Percentiles rank a stretch among this genome's conserved stretches.
These are phyloP conservation scores for Polymixis lichenea DNA, from an alignment of 2,888 invertebrate species.

Conservation along the genomic window DNA sequence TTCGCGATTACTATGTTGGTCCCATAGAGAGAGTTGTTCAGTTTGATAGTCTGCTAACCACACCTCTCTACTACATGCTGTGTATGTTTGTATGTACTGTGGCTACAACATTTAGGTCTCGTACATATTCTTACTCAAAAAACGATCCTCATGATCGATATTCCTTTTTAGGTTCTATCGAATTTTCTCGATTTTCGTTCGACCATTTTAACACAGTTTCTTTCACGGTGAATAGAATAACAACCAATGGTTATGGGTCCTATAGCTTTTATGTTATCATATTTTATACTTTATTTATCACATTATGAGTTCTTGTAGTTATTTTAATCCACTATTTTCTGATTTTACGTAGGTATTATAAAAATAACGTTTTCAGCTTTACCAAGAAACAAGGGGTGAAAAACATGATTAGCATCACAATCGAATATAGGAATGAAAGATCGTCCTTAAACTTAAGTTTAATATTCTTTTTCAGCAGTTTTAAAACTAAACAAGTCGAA, in stretches of 20 bases:
- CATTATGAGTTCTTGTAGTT: background rate
- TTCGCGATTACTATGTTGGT: background rate
- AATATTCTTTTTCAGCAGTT: background rate
- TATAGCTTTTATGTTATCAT: background rate
- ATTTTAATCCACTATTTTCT: background rate
- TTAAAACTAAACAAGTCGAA: background rate
- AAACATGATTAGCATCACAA: slow-evolving; percentile 6
- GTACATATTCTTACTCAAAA: background rate
- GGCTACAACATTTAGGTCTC: background rate
- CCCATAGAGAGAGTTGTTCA: background rate
- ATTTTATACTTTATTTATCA: background rate
- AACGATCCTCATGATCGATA: background rate
- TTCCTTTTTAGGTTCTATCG: background rate
- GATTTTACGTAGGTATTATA: background rate
- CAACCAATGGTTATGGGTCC: background rate
- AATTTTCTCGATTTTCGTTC: background rate
- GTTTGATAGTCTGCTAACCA: background rate
- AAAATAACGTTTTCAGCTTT: background rate
- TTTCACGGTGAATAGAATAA: background rate
- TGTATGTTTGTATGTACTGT: background rate
- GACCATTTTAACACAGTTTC: background rate
- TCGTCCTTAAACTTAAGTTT: background rate
- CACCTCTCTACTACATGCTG: too few species aligned
- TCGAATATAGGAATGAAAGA: background rate
- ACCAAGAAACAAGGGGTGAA: background rate